Conservation (phyloP, 2,888 invertebrate species). For the Trilocha varians region DNA sequence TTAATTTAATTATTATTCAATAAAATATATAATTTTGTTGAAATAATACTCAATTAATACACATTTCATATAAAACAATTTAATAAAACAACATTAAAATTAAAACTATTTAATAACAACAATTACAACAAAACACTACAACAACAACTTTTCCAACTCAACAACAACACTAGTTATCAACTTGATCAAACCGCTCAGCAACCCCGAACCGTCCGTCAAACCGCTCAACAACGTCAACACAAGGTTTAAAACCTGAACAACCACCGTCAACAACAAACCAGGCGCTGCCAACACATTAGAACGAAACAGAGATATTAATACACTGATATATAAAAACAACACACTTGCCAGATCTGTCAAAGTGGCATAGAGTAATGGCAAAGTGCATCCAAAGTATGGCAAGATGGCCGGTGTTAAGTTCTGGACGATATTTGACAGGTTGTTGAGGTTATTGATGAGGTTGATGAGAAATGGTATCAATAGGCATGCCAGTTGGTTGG, state of each 20-base stretch:
- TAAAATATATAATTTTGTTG: too few species aligned
- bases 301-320: constrained; percentile 53
- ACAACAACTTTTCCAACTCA: constrained; percentile 51
- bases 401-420: constrained; percentile 57
- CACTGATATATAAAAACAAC: constrained; percentile 56
- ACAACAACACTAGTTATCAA: constrained; percentile 48
- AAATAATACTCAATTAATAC: too few species aligned
- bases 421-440: constrained; percentile 59
- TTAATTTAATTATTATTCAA: too few species aligned
- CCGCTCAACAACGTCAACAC: constrained; percentile 51
- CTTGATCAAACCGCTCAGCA: constrained; percentile 48
- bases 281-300: constrained; percentile 58
- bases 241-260: constrained; percentile 44
- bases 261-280: constrained; percentile 42
- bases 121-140: too few species aligned
- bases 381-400: constrained; percentile 59
- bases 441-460: constrained; percentile 59
- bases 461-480: constrained; percentile 58
- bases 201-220: constrained; percentile 44
- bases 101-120: too few species aligned
- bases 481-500: constrained; percentile 53
- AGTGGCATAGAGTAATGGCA: constrained; percentile 55
- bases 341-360: constrained; percentile 60
- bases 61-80: too few species aligned
- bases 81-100: too few species aligned